phyloP scores from a whole-genome alignment of 2,888 invertebrate genomes.

The Eupithecia insigniata region DNA sequence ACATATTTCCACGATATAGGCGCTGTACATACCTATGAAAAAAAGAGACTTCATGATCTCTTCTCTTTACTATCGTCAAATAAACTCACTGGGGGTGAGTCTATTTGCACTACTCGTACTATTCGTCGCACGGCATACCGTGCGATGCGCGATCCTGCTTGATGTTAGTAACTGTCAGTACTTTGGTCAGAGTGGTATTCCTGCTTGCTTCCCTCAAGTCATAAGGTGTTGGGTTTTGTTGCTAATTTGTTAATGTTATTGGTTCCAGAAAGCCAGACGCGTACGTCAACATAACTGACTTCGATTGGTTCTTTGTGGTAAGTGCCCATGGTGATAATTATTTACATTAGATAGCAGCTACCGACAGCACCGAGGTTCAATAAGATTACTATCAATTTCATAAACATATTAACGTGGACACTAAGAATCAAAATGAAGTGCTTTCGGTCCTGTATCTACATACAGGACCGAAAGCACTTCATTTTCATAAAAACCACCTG shows the following conservation, averaged over 20 bases:
- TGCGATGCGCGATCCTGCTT: slow-evolving; percentile 74
- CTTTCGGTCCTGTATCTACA: no score
- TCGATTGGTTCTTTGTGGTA: slow-evolving; percentile 77
- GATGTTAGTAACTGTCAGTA: slow-evolving; percentile 53
- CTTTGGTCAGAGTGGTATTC: not conserved
- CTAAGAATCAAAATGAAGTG: not conserved
- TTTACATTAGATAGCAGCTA: not conserved
- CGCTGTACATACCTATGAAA: no score
- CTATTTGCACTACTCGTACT: no score
- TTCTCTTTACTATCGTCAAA: no score
- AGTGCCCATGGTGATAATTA: slow-evolving; percentile 41
- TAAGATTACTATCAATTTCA: not conserved
- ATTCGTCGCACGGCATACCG: no score
- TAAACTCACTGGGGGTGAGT: no score
- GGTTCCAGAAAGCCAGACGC: slow-evolving; percentile 64
- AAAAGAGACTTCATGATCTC: no score
- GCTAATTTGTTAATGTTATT: slow-evolving; percentile 17
- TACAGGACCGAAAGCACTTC: no score
- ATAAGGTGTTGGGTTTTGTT: not conserved
- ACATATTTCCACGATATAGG: no score
- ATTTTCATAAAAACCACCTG: no score
- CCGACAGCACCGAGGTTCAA: not conserved
- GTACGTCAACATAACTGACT: slow-evolving; percentile 65
- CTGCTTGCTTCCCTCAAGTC: not conserved
- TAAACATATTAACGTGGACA: no score